Percentiles rank a stretch among this genome's conserved stretches.
Conservation (phyloP, 2,113 vertebrate genomes). For the Amphiprion ocellaris region DNA sequence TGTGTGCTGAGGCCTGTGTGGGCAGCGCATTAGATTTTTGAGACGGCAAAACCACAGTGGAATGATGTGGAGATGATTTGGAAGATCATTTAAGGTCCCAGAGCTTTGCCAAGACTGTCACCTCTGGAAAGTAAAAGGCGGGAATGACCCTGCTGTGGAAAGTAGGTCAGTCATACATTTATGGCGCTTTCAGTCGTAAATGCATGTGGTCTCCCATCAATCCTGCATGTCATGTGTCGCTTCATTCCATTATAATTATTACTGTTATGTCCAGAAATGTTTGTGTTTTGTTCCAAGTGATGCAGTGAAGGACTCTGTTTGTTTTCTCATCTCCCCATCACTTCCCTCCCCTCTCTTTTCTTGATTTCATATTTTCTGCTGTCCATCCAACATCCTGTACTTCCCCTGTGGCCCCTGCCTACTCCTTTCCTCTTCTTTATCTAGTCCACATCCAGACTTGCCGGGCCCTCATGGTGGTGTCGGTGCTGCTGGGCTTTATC, state of each 20-base stretch:
- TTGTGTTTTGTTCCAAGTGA: conserved; percentile 18
- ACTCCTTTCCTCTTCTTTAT: conserved; percentile 30
- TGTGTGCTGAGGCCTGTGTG: conserved; percentile 69
- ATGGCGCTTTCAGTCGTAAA: conserved; percentile 21
- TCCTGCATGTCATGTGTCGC: conserved; percentile 4
- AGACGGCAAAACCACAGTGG: conserved; percentile 55
- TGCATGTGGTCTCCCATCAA: conserved; percentile 57
- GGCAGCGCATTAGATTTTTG: conserved; percentile 70
- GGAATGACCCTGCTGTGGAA: conserved; percentile 11
- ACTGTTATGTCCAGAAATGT: conserved; percentile 35
- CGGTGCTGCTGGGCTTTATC: conserved; percentile 94
- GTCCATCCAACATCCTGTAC: not conserved
- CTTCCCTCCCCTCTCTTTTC: not conserved
- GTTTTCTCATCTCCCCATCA: conserved; percentile 26
- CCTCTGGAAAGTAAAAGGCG: conserved; percentile 29
- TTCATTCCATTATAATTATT: conserved; percentile 40
- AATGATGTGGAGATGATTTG: conserved; percentile 53
- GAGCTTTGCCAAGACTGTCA: conserved; percentile 35
- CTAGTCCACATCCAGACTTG: conserved; percentile 96
- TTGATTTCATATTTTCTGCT: not conserved
- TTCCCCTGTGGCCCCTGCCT: not conserved
- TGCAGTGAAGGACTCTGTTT: conserved; percentile 18
- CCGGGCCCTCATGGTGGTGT: conserved; percentile 95
- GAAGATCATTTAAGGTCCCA: conserved; percentile 48
- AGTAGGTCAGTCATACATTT: conserved; percentile 47